Conservation (phyloP, 2,113 vertebrate genomes). For the Maccullochella peelii region DNA sequence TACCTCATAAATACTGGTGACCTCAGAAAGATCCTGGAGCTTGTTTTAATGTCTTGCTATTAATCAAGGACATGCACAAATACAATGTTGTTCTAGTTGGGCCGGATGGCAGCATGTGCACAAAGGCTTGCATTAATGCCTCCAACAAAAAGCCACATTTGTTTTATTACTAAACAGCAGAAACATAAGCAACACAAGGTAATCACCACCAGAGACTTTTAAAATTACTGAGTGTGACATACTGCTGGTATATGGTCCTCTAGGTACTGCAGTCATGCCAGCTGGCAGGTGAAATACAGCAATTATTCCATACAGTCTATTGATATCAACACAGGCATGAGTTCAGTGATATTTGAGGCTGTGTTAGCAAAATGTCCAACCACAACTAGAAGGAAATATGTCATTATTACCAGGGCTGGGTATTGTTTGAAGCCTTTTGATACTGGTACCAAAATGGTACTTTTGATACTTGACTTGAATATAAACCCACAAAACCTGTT, state of each 20-base stretch:
- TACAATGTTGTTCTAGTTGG: background rate
- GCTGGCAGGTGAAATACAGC: constrained; percentile 25
- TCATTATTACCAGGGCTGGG: background rate
- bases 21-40: background rate
- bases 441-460: background rate
- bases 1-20: background rate
- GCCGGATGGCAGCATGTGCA: background rate
- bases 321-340: constrained; percentile 11
- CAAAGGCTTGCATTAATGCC: background rate
- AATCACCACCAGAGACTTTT: constrained; percentile 5
- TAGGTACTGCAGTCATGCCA: constrained; percentile 22
- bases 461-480: background rate
- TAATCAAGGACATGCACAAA: background rate
- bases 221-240: constrained; percentile 5
- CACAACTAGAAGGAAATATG: background rate
- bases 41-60: background rate
- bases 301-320: constrained; percentile 19
- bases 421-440: background rate
- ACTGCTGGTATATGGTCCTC: constrained; percentile 12
- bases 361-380: background rate
- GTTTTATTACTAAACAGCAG: constrained; percentile 11
- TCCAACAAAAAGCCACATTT: background rate
- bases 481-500: background rate
- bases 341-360: background rate
- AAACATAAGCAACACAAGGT: constrained; percentile 12